Percentiles rank a stretch among this genome's conserved stretches.
phyloP scores from a whole-genome alignment of 2,888 invertebrate genomes.

The Tetragonisca angustula region DNA sequence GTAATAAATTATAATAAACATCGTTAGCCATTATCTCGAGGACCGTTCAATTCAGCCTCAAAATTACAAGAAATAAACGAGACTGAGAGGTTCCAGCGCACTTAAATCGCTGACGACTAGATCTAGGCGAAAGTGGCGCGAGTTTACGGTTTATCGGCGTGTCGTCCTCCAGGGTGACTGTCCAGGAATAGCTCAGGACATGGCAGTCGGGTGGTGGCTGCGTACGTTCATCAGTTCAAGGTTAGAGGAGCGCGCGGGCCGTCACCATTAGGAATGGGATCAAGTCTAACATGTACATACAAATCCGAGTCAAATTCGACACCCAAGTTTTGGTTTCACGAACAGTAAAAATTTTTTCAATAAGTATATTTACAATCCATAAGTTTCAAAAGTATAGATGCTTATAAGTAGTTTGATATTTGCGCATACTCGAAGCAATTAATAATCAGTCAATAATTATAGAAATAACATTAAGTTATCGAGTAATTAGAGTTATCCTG shows the following conservation, averaged over 20 bases:
- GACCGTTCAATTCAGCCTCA: conserved; percentile 5
- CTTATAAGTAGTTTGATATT: no score
- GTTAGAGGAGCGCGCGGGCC: conserved; percentile 76
- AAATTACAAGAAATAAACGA: background rate
- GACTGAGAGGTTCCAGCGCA: background rate
- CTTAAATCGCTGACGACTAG: conserved; percentile 11
- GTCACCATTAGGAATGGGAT: conserved; percentile 30
- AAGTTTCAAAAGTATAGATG: no score
- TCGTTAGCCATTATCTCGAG: background rate
- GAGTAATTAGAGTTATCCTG: no score
- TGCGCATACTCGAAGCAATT: no score
- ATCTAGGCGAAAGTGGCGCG: conserved; percentile 53
- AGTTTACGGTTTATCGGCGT: conserved; percentile 53
- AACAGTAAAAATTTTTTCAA: no score
- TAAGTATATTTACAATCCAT: no score
- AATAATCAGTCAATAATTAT: no score
- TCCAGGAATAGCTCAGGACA: conserved; percentile 71
- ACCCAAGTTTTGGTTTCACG: no score
- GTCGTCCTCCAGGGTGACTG: conserved; percentile 70
- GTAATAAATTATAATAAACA: background rate
- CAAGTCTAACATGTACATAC: no score
- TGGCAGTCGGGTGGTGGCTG: conserved; percentile 63
- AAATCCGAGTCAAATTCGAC: no score
- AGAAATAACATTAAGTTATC: no score
- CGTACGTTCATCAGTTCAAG: conserved; percentile 81